Evolutionary conservation across 2,113 vertebrate species (phyloP), one percentile per base, ranked within the genome.

Genomic region (Charina bottae): DNA sequence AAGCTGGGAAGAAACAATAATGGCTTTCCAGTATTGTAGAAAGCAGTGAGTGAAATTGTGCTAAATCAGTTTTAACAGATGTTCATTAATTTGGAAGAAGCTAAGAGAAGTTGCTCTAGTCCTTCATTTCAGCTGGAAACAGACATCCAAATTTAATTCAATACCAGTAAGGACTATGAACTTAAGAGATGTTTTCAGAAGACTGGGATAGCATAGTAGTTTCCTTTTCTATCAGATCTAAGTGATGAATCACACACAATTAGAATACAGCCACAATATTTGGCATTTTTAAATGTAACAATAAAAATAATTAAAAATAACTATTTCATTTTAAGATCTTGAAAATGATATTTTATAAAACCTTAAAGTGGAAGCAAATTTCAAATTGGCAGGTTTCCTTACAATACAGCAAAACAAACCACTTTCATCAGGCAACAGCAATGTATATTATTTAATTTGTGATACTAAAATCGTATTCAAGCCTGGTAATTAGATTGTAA

Each of bases 311-410:
- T 53, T 28, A 54, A 85, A 53, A 83, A 88, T 59, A 92, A 49
- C 60, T 26, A 42, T 42, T 78, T 17, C 54, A 37, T 84, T 28
- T 59, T 17, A 60, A 83, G 4, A 23, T 33, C 9, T 33, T 88
- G 87, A 33, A 59, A 59, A 21, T 21, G 17, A 49, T 72, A 26
- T 93, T 90, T 85, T 54, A 49, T 0, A 0, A 85, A 90, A 55
- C 54, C 9, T 2, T 60, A 84, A 78, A 60, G 62, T 62, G 3
- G 37, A 86, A 88, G 49, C 53, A 28, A 46, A 3, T 93, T 85
- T 91, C 84, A 90, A 90, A 28, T 89, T 90, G 87, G 89, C 92
- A 84, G 68, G 3, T 92, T 93, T 89, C 89, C 88, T 0, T 0
- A 58, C 3, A 8, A 33, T 0, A 46, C 2, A 23, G 56, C 87